Evolutionary conservation across 2,888 invertebrate genomes (phyloP).

Genomic region (Lithophane leautieri): DNA sequence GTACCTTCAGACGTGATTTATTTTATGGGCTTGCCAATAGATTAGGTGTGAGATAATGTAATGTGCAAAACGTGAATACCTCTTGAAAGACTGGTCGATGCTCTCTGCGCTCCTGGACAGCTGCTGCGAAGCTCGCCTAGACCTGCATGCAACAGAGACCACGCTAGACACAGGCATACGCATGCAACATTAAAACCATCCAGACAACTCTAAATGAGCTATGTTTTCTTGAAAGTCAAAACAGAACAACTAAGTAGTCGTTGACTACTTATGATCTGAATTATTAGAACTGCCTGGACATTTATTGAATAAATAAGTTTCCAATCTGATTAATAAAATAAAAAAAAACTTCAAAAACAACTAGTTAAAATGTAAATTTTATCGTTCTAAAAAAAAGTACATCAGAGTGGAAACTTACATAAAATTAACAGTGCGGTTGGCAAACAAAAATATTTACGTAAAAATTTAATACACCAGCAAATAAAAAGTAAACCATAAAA

Average conservation of each 20-base stretch:
- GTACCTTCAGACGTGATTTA: slow-evolving; percentile 41
- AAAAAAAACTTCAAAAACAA: slow-evolving; percentile 27
- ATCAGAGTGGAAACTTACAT: slow-evolving; percentile 71
- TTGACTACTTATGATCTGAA: slow-evolving; percentile 40
- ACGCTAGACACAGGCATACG: slow-evolving; percentile 86
- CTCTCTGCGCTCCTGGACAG: slow-evolving; percentile 92
- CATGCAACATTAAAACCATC: slow-evolving; percentile 82
- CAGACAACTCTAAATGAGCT: slow-evolving; percentile 65
- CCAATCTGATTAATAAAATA: slow-evolving; percentile 59
- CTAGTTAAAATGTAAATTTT: slow-evolving; percentile 14
- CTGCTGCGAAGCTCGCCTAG: slow-evolving; percentile 96
- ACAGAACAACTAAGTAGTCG: background rate
- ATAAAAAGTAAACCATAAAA: slow-evolving; percentile 69
- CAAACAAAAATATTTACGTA: slow-evolving; percentile 71
- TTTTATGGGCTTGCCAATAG: slow-evolving; percentile 43
- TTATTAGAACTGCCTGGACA: slow-evolving; percentile 68
- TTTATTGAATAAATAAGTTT: slow-evolving; percentile 62
- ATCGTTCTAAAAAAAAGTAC: slow-evolving; percentile 43
- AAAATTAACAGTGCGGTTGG: slow-evolving; percentile 72
- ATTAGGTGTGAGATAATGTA: slow-evolving; percentile 42
- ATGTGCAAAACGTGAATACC: slow-evolving; percentile 83
- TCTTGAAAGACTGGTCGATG: slow-evolving; percentile 91
- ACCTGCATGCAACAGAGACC: slow-evolving; percentile 93
- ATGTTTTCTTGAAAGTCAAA: slow-evolving; percentile 5
- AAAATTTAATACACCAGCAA: slow-evolving; percentile 69